These are phyloP conservation scores for Netelia melanura DNA, from an alignment of 2,888 invertebrate species.

Conservation along the genomic window DNA sequence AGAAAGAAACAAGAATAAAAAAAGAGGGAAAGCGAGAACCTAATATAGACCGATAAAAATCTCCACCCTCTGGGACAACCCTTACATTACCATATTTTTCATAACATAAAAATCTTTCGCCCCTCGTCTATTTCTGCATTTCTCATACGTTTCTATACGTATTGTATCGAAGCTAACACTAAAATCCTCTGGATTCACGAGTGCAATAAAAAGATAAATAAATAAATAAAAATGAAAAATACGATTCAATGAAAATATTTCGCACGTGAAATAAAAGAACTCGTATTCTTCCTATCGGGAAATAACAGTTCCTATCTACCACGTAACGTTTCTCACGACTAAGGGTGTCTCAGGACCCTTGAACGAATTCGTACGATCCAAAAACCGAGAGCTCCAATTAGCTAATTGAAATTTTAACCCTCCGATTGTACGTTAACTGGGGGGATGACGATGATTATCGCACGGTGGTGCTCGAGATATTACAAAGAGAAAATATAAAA, in stretches of 20 bases:
- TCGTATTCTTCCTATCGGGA: neutral
- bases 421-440: slow-evolving; percentile 20
- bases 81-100: slow-evolving; percentile 63
- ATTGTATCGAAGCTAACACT: slow-evolving; percentile 10
- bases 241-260: slow-evolving; percentile 22
- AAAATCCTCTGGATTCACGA: slow-evolving; percentile 8
- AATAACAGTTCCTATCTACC: neutral
- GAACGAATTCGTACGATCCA: neutral
- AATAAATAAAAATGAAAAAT: neutral
- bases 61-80: neutral
- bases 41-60: neutral
- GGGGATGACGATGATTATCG: slow-evolving; percentile 27
- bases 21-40: neutral
- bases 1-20: slow-evolving; percentile 13
- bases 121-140: slow-evolving; percentile 2
- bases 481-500: slow-evolving; percentile 5
- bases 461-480: neutral
- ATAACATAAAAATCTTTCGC: slow-evolving; percentile 50
- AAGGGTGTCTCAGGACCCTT: neutral
- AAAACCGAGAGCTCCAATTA: slow-evolving; percentile 37
- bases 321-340: neutral
- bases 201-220: slow-evolving; percentile 25
- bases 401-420: slow-evolving; percentile 59
- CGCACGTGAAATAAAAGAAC: neutral
- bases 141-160: slow-evolving; percentile 5